These are phyloP conservation scores for Otis tarda DNA, from an alignment of 2,113 vertebrate genomes.

Conservation along the genomic window DNA sequence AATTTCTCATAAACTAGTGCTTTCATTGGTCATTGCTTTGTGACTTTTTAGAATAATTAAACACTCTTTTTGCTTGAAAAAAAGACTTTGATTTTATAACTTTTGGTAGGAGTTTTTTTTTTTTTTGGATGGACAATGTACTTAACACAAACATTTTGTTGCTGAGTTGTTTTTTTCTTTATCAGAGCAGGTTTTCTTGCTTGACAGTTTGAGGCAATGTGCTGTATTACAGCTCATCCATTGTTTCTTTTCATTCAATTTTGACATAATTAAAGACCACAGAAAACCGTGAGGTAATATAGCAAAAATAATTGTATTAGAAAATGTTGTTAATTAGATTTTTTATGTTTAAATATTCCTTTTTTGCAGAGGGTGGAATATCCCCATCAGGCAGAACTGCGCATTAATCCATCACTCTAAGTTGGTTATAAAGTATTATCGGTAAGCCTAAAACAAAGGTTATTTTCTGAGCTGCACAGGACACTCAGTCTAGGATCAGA, in stretches of 20 bases:
- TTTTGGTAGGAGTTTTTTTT: neutral
- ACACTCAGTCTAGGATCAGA: neutral
- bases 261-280: neutral
- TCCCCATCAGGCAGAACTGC: neutral
- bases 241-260: neutral
- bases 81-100: neutral
- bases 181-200: neutral
- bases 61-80: neutral
- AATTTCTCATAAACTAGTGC: neutral
- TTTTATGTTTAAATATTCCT: neutral
- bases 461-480: neutral
- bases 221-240: neutral
- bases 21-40: neutral
- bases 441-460: neutral
- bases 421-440: neutral
- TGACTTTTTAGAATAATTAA: neutral
- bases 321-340: neutral
- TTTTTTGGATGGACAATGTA: neutral
- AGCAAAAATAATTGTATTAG: neutral
- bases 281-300: neutral
- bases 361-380: neutral
- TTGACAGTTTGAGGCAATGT: neutral
- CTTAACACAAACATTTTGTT: neutral
- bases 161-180: neutral
- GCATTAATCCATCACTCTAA: neutral